These are phyloP conservation scores for Etheostoma perlongum DNA, from an alignment of 2,797 vertebrate species.

Conservation along the genomic window DNA sequence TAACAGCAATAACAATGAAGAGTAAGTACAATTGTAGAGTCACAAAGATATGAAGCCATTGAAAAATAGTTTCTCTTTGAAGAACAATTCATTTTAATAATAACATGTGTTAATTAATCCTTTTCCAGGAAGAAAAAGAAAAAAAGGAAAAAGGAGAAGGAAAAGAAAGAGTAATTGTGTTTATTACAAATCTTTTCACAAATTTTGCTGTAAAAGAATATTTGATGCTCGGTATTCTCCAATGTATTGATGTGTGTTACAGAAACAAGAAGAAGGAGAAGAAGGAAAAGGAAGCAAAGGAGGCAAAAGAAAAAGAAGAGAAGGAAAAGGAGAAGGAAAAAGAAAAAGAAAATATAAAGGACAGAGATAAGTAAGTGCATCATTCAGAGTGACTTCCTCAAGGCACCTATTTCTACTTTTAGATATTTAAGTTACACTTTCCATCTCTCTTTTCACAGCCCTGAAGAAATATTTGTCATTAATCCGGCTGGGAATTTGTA, in stretches of 20 bases:
- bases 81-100: background rate
- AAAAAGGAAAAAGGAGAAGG: constrained; percentile 48
- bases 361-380: constrained; percentile 65
- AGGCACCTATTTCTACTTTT: background rate
- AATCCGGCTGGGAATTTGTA: constrained; percentile 93
- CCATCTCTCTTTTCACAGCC: constrained; percentile 63
- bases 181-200: background rate
- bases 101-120: constrained; percentile 28
- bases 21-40: constrained; percentile 64
- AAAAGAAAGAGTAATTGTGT: constrained; percentile 63
- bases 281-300: constrained; percentile 39
- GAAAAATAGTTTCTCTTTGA: constrained; percentile 5
- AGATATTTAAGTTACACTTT: constrained; percentile 1
- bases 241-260: constrained; percentile 24
- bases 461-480: constrained; percentile 88
- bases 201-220: background rate
- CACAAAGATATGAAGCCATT: constrained; percentile 4
- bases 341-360: constrained; percentile 48
- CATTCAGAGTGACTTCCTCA: background rate
- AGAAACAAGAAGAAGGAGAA: constrained; percentile 72
- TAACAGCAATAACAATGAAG: constrained; percentile 92
- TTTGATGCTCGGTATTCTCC: background rate
- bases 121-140: constrained; percentile 64
- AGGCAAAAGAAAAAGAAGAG: constrained; percentile 79
- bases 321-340: constrained; percentile 78